Conservation (phyloP, 2,888 invertebrate species). For the Acronicta leporina region DNA sequence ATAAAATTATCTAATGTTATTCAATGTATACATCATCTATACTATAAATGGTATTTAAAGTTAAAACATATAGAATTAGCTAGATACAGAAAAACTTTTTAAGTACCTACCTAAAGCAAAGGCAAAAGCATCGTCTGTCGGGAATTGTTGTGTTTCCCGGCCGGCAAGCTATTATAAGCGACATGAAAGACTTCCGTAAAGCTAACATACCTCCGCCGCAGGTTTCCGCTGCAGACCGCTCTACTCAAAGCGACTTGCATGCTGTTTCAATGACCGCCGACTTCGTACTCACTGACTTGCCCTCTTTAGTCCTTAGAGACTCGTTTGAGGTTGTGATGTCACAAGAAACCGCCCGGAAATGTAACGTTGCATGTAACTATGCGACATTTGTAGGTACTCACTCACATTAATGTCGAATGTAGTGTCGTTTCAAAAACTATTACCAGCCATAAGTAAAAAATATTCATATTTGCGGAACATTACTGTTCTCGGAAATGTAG, state of each 20-base stretch:
- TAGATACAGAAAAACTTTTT: conserved; percentile 20
- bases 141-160: conserved; percentile 46
- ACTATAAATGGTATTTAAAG: no score
- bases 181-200: conserved; percentile 60
- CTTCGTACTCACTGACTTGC: conserved; percentile 20
- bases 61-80: neutral
- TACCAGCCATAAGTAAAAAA: neutral
- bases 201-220: conserved; percentile 44
- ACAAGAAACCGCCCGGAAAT: conserved; percentile 15
- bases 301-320: conserved; percentile 27
- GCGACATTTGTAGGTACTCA: neutral
- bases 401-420: neutral
- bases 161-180: conserved; percentile 50
- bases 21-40: no score
- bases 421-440: neutral
- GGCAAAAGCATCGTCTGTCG: conserved; percentile 46
- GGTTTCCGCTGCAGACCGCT: conserved; percentile 53
- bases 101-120: conserved; percentile 37
- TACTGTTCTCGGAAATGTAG: conserved; percentile 24
- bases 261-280: conserved; percentile 54
- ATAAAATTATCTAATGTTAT: no score
- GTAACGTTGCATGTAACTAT: conserved; percentile 8
- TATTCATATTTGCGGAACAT: conserved; percentile 1
- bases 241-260: conserved; percentile 59
- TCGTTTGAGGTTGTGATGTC: conserved; percentile 22